Base-by-base conservation (phyloP, 2,113 vertebrate species). In the Brevimyrus niger region DNA sequence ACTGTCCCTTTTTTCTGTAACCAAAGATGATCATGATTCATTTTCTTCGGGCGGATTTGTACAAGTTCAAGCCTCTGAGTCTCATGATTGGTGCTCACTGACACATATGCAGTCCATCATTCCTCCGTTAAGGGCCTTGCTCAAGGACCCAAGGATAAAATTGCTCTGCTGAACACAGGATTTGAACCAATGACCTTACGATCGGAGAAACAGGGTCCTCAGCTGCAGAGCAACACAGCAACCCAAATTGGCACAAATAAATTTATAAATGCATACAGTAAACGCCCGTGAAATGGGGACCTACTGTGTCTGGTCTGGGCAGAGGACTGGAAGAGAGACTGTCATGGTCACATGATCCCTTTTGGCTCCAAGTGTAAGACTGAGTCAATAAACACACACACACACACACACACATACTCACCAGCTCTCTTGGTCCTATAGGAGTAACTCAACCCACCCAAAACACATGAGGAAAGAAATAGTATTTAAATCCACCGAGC, bases 401-500 rank as follows among this genome's bases (percentile, higher is more conserved):
- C 46, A 7, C 86, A 73, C 51, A 73, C 9, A 46, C 2, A n/a
- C 51, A 31, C 53, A 65, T 9, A 19, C 50, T 31, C 44, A 31
- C 65, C 13, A 10, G 11, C 1, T 38, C 51, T 76, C 42, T 58
- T 89, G 88, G 88, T 90, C 88, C 91, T 58, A n/a, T 89, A 53
- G 88, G 35, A 65, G n/a, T 42, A 61, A 65, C 35, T 47, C 46
- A n/a, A 31, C 27, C 87, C 88, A 90, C 44, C 89, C 61, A 85
- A 88, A 89, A 51, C 86, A 89, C 90, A 86, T 61, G 87, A 84
- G 38, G 83, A 61, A 27, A 80, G 90, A 89, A 48, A 83, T 84
- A 93, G 90, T 85, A 91, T 92, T 92, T 89, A 92, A 89, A 50
- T 88, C 53, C 80, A 92, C 89, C 83, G 91, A 89, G 55, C 27